Conservation (phyloP, 1,140 invertebrate genomes). For the Drosophila rhopaloa region DNA sequence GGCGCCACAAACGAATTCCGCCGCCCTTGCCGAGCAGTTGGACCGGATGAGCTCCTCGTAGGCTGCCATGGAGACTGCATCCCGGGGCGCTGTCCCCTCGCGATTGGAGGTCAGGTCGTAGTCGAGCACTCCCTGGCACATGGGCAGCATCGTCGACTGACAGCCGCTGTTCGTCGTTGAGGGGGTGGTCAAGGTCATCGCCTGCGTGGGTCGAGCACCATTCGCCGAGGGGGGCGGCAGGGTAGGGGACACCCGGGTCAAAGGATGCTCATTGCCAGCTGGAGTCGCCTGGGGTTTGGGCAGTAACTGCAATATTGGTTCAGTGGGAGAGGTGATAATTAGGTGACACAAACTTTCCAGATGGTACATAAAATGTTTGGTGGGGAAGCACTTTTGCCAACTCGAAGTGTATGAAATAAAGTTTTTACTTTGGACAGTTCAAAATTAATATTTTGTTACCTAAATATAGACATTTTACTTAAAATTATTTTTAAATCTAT, state of each 20-base stretch:
- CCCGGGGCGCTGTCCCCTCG: slow-evolving; percentile 46
- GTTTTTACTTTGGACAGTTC: too few relatives aligned
- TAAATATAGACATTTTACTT: too few relatives aligned
- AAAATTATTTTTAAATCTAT: too few relatives aligned
- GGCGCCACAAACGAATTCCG: slow-evolving; percentile 87
- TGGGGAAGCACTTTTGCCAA: background rate
- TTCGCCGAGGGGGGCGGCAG: slow-evolving; percentile 85
- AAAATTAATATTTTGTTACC: too few relatives aligned
- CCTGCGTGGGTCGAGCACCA: slow-evolving; percentile 62
- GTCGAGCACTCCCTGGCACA: slow-evolving; percentile 87
- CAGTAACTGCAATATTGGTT: slow-evolving; percentile 44
- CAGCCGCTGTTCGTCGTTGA: slow-evolving; percentile 68
- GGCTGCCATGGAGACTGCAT: slow-evolving; percentile 43
- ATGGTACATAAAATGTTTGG: background rate
- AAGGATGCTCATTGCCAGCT: slow-evolving; percentile 85
- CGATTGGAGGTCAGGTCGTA: slow-evolving; percentile 86
- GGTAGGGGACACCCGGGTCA: slow-evolving; percentile 87
- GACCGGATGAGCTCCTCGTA: slow-evolving; percentile 86
- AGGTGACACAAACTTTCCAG: background rate
- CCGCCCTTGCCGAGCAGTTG: slow-evolving; percentile 87
- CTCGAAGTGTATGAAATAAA: too few relatives aligned
- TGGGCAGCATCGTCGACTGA: slow-evolving; percentile 75
- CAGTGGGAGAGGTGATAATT: background rate
- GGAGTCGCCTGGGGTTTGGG: slow-evolving; percentile 66
- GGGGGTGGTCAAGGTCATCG: slow-evolving; percentile 77